Percentiles rank a stretch among this genome's conserved stretches.
These are phyloP conservation scores for Eueides isabella DNA, from an alignment of 1,140 invertebrate genomes.

Conservation along the genomic window DNA sequence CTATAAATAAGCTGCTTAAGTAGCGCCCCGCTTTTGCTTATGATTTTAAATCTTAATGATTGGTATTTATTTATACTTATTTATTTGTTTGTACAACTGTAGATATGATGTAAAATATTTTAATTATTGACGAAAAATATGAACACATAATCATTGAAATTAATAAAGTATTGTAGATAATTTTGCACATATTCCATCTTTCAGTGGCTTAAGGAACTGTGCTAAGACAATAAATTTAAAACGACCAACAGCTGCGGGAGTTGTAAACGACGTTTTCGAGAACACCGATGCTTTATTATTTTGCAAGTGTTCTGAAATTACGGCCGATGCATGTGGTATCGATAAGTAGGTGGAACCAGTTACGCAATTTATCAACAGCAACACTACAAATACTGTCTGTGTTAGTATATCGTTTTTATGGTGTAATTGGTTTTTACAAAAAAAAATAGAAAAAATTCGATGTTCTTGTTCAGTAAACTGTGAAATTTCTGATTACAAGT, in stretches of 20 bases:
- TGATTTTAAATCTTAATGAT: slow-evolving; percentile 1
- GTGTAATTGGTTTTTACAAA: not conserved
- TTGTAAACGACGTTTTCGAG: slow-evolving; percentile 61
- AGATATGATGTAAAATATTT: no score
- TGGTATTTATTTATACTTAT: not conserved
- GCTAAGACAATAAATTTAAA: slow-evolving; percentile 52
- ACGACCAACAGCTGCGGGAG: slow-evolving; percentile 59
- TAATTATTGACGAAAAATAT: no score
- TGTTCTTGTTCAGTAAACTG: not conserved
- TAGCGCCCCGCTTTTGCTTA: not conserved
- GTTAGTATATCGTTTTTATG: not conserved
- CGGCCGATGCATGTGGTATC: slow-evolving; percentile 52
- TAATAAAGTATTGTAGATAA: not conserved
- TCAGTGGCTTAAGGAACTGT: slow-evolving; percentile 30
- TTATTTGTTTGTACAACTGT: no score
- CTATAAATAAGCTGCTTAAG: not conserved
- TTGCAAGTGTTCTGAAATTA: slow-evolving; percentile 59
- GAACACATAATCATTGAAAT: not conserved
- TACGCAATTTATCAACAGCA: not conserved
- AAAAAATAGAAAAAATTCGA: not conserved
- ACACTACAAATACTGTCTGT: not conserved
- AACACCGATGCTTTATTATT: slow-evolving; percentile 68
- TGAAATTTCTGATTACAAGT: no score
- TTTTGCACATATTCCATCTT: slow-evolving; percentile 15
- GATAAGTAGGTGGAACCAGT: slow-evolving; percentile 38